Conservation (phyloP, 2,113 vertebrate species). For the Phylloscopus whistleri region DNA sequence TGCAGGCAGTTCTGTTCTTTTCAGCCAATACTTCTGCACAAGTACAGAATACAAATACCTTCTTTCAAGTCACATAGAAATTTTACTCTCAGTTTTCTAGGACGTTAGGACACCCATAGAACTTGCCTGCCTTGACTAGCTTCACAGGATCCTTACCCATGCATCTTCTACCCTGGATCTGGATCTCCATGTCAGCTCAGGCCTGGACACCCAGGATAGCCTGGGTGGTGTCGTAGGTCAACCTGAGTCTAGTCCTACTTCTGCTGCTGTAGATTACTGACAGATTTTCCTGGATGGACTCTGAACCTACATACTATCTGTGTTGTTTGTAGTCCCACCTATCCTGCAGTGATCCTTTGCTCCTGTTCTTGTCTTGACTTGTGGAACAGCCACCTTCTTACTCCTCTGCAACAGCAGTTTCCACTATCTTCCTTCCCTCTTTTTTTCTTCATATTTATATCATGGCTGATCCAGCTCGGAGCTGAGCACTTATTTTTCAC, state of each 20-base stretch:
- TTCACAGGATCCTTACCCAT: accelerated
- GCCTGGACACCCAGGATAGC: not conserved
- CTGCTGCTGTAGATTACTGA: not conserved
- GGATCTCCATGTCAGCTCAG: not conserved
- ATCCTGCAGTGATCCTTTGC: not conserved
- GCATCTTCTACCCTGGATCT: not conserved
- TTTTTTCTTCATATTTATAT: not conserved
- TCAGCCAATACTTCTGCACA: not conserved
- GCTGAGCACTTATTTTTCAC: not conserved
- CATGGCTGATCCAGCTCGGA: not conserved
- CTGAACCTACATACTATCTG: accelerated
- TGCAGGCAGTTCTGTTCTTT: not conserved
- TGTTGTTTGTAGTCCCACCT: not conserved
- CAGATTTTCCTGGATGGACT: not conserved
- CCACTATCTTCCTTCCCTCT: not conserved
- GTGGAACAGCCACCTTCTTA: not conserved
- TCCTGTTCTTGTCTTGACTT: not conserved
- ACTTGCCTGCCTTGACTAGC: not conserved
- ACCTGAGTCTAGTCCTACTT: accelerated
- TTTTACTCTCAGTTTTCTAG: not conserved
- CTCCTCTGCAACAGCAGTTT: not conserved
- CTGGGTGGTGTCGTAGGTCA: not conserved
- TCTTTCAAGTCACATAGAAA: not conserved
- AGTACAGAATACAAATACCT: not conserved
- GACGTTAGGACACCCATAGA: not conserved